A percentile compares a stretch with the other conserved stretches of the same genome.
These are phyloP conservation scores for Chymomyza procnemis DNA, from an alignment of 2,888 invertebrate genomes.

Conservation along the genomic window DNA sequence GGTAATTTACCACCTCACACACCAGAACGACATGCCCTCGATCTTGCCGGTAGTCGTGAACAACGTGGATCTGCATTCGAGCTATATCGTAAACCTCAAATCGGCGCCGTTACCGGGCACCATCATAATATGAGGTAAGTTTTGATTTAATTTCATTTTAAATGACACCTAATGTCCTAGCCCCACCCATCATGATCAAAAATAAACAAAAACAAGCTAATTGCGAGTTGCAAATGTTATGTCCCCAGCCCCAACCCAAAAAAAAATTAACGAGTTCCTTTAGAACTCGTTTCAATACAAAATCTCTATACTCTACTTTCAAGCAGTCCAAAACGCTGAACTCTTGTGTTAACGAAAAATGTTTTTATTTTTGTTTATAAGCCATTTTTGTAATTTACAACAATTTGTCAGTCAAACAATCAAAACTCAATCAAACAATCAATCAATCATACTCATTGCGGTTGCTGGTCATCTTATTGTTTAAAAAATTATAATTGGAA, in stretches of 20 bases:
- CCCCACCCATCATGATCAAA: neutral
- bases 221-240: conserved; percentile 2
- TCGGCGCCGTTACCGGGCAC: conserved; percentile 79
- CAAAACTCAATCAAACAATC: conserved; percentile 32
- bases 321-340: neutral
- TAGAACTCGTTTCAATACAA: too few species aligned
- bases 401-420: conserved; percentile 36
- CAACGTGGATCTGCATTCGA: conserved; percentile 97
- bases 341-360: conserved; percentile 77
- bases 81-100: conserved; percentile 92
- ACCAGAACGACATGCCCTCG: conserved; percentile 79
- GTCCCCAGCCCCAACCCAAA: too few species aligned
- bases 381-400: conserved; percentile 53
- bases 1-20: conserved; percentile 77
- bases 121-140: conserved; percentile 89
- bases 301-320: conserved; percentile 7
- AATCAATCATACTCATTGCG: conserved; percentile 59
- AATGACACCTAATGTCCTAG: neutral
- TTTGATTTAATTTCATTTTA: neutral
- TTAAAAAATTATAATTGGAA: conserved; percentile 31
- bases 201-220: conserved; percentile 10
- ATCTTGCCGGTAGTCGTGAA: conserved; percentile 91
- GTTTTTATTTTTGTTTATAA: conserved; percentile 76
- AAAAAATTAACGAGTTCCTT: conserved; percentile 14
- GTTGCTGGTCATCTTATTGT: conserved; percentile 58